phyloP scores from a whole-genome alignment of 1,140 invertebrate species.

The Sycobia sp. region DNA sequence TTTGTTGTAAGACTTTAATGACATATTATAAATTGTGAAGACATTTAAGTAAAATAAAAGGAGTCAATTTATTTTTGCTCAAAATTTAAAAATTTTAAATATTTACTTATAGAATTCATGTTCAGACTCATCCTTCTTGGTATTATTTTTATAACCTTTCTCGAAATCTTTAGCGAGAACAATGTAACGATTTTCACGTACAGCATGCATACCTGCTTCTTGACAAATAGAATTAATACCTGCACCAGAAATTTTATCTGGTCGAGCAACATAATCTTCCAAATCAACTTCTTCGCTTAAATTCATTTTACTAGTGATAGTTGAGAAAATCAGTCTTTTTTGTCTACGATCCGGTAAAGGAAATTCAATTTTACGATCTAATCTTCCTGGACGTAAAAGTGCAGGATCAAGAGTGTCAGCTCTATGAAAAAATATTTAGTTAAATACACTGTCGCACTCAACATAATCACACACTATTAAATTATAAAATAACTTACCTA shows the following conservation, averaged over 20 bases:
- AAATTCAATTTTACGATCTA: slow-evolving; percentile 99
- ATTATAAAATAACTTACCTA: slow-evolving; percentile 48
- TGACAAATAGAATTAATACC: slow-evolving; percentile 99
- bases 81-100: slow-evolving; percentile 6
- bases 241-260: slow-evolving; percentile 97
- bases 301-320: slow-evolving; percentile 99
- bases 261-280: slow-evolving; percentile 97
- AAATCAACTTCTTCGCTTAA: slow-evolving; percentile 99
- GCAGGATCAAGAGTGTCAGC: slow-evolving; percentile 99
- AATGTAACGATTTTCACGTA: slow-evolving; percentile 98
- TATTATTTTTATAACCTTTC: slow-evolving; percentile 99
- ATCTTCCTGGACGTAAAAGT: slow-evolving; percentile 91
- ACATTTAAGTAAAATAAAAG: slow-evolving; percentile 27
- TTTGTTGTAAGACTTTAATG: no score
- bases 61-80: slow-evolving; percentile 8
- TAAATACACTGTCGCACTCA: no score
- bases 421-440: slow-evolving; percentile 56
- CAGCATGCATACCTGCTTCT: slow-evolving; percentile 95
- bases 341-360: slow-evolving; percentile 96
- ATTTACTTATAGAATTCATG: slow-evolving; percentile 99
- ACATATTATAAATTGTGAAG: slow-evolving; percentile 28
- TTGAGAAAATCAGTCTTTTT: slow-evolving; percentile 97
- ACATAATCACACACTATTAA: neutral
- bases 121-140: slow-evolving; percentile 99
- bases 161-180: slow-evolving; percentile 99